These are phyloP conservation scores for Drosophila silvestris DNA, from an alignment of 2,888 invertebrate species.

Conservation along the genomic window DNA sequence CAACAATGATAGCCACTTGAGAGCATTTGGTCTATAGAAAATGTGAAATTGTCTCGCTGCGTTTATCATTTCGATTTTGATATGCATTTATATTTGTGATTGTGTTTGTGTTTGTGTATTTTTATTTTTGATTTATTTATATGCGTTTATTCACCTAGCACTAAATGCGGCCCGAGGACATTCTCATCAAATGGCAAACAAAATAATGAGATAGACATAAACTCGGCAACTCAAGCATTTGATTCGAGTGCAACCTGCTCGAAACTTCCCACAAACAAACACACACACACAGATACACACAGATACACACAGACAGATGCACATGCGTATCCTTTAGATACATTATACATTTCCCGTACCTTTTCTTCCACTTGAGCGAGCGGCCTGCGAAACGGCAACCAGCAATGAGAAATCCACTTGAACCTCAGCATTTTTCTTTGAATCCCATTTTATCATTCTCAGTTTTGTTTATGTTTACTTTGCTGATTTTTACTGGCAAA, in stretches of 20 bases:
- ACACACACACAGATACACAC: conserved; percentile 16
- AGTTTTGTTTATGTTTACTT: conserved; percentile 43
- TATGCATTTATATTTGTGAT: conserved; percentile 48
- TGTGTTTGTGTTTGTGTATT: background rate
- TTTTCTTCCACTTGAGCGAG: conserved; percentile 77
- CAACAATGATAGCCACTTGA: conserved; percentile 50
- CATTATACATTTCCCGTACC: conserved; percentile 50
- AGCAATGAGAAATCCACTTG: conserved; percentile 35
- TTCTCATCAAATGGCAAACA: conserved; percentile 74
- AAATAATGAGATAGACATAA: conserved; percentile 66
- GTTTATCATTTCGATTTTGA: conserved; percentile 57
- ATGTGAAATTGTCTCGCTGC: conserved; percentile 41
- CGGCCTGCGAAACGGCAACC: conserved; percentile 67
- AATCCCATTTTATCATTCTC: conserved; percentile 4
- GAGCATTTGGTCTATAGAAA: conserved; percentile 7
- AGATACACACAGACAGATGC: conserved; percentile 5
- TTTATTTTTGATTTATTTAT: conserved; percentile 53
- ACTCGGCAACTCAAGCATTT: conserved; percentile 26
- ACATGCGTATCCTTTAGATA: conserved; percentile 40
- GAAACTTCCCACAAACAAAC: conserved; percentile 45
- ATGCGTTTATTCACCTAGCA: conserved; percentile 65
- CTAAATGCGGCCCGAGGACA: conserved; percentile 65
- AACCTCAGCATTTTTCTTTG: conserved; percentile 22
- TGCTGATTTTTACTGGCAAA: conserved; percentile 67
- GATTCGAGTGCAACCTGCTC: conserved; percentile 61